These are phyloP conservation scores for Nilaparvata lugens DNA, from an alignment of 1,140 invertebrate genomes.

Conservation along the genomic window DNA sequence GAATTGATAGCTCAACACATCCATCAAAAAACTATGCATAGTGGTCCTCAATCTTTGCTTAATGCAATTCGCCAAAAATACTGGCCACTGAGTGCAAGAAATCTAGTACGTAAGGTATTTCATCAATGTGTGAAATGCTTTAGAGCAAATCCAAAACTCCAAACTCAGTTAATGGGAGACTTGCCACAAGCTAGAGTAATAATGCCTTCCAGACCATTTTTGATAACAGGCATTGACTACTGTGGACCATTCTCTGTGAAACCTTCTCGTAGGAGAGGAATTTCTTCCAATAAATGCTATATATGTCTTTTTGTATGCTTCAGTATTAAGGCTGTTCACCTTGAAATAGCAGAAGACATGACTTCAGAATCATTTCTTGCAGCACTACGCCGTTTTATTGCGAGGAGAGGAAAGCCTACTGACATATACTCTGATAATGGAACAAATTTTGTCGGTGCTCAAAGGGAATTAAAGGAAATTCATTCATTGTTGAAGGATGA, in stretches of 20 bases:
- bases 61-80: neutral
- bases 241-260: neutral
- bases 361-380: constrained; percentile 14
- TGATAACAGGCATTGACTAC: neutral
- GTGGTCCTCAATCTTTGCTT: neutral
- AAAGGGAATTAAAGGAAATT: constrained; percentile 6
- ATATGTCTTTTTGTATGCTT: neutral
- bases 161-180: neutral
- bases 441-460: constrained; percentile 30
- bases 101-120: neutral
- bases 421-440: constrained; percentile 28
- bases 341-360: too few species aligned
- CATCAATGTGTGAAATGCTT: neutral
- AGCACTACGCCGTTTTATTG: constrained; percentile 18
- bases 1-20: neutral
- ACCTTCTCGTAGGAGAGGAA: neutral
- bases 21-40: neutral
- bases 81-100: neutral
- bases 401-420: constrained; percentile 25
- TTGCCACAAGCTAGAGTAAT: neutral
- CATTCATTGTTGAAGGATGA: too few species aligned
- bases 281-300: neutral
- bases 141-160: neutral
- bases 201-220: neutral
- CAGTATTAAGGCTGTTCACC: too few species aligned